phyloP scores from a whole-genome alignment of 2,888 invertebrate genomes.

The Epinotia nisella region DNA sequence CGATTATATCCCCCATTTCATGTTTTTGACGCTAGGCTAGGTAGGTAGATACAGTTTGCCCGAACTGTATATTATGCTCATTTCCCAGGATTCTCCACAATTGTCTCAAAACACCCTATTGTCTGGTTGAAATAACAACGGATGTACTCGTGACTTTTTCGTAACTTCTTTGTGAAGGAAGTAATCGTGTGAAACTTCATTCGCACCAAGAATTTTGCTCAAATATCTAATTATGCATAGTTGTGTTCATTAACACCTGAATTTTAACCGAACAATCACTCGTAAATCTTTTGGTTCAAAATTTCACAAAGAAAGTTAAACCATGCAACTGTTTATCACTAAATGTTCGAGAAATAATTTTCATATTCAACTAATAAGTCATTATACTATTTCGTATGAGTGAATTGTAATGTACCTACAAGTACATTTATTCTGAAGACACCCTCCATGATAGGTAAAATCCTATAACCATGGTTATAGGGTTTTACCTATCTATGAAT shows the following conservation, averaged over 20 bases:
- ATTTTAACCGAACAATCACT: conserved; percentile 45
- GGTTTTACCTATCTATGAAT: no score
- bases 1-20: neutral
- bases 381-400: neutral
- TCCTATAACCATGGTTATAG: no score
- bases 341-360: neutral
- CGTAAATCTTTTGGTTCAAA: conserved; percentile 44
- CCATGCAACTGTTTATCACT: neutral
- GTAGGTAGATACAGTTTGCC: conserved; percentile 32
- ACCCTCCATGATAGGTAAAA: neutral
- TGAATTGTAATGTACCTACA: neutral
- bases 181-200: conserved; percentile 76
- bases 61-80: conserved; percentile 49
- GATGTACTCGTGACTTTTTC: conserved; percentile 75
- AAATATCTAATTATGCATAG: conserved; percentile 54
- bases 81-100: conserved; percentile 67
- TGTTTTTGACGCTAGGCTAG: conserved; percentile 5
- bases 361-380: neutral
- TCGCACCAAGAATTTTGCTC: conserved; percentile 57
- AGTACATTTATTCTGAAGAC: neutral
- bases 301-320: conserved; percentile 51
- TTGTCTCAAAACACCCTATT: conserved; percentile 71
- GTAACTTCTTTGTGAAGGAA: conserved; percentile 80
- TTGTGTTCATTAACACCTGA: conserved; percentile 23
- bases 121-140: conserved; percentile 70